Evolutionary conservation across 2,797 vertebrate species (phyloP).

Genomic region (Fratercula arctica): DNA sequence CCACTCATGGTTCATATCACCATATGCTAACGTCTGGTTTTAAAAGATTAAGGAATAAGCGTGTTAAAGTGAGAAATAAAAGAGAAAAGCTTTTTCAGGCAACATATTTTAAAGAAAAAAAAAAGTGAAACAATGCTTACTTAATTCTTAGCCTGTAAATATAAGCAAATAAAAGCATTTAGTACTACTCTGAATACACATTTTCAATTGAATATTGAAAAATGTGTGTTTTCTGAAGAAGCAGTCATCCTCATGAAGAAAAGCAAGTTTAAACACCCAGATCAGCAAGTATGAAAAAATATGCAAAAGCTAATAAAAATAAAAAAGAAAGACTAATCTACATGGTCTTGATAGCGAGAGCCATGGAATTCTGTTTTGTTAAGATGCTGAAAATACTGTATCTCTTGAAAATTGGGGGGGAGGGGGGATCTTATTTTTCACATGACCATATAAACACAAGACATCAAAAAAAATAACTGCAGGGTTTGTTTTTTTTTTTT

Average conservation of each 20-base stretch:
- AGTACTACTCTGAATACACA: neutral
- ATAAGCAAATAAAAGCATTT: neutral
- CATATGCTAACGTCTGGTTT: conserved; percentile 90
- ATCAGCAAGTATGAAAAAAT: neutral
- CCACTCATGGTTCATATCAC: conserved; percentile 99
- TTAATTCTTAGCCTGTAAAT: neutral
- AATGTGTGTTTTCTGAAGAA: neutral
- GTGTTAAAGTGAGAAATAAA: neutral
- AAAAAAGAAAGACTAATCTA: neutral
- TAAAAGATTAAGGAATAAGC: neutral
- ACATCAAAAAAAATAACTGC: neutral
- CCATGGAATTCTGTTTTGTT: neutral
- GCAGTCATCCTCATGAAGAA: neutral
- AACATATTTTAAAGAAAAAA: neutral
- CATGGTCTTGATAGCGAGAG: neutral
- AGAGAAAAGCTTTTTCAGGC: neutral
- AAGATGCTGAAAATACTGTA: neutral
- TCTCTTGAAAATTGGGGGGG: neutral
- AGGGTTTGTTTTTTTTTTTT: neutral
- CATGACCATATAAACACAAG: neutral
- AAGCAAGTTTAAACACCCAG: neutral
- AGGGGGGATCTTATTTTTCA: neutral
- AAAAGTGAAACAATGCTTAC: neutral
- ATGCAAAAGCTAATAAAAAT: neutral
- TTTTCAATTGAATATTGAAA: too few species aligned